phyloP scores from a whole-genome alignment of 2,797 vertebrate genomes.

The Cynodonichthys magdalenae region DNA sequence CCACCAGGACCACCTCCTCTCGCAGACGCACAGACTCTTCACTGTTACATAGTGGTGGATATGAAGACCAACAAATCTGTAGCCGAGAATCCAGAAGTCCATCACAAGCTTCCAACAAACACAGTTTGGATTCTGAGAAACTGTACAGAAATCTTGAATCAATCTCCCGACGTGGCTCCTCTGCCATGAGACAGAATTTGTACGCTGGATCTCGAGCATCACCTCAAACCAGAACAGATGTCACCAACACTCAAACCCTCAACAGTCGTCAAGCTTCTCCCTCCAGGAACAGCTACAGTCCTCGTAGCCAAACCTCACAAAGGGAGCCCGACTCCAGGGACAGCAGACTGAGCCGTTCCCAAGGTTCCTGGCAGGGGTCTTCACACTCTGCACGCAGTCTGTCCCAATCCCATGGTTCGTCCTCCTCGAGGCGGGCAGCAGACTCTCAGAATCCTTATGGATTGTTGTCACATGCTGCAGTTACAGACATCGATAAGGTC shows the following conservation, averaged over 20 bases:
- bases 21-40: constrained; percentile 55
- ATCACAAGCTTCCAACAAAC: constrained; percentile 74
- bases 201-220: constrained; percentile 58
- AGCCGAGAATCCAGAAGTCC: constrained; percentile 52
- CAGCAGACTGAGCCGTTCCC: constrained; percentile 66
- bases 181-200: constrained; percentile 49
- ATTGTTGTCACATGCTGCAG: constrained; percentile 36
- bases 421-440: constrained; percentile 38
- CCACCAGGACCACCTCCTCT: constrained; percentile 45
- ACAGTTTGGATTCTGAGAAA: constrained; percentile 82
- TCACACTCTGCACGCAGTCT: constrained; percentile 73
- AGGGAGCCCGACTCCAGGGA: constrained; percentile 51
- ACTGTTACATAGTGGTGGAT: constrained; percentile 49
- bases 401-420: constrained; percentile 59
- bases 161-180: constrained; percentile 71
- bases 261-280: constrained; percentile 75
- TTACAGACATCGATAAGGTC: constrained; percentile 49
- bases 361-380: constrained; percentile 74
- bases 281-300: constrained; percentile 51
- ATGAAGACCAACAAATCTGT: constrained; percentile 16
- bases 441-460: constrained; percentile 40
- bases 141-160: constrained; percentile 82
- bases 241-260: constrained; percentile 52
- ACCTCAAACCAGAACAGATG: constrained; percentile 50
- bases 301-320: constrained; percentile 52